phyloP scores from a whole-genome alignment of 1,140 invertebrate genomes.

The Apis mellifera region DNA sequence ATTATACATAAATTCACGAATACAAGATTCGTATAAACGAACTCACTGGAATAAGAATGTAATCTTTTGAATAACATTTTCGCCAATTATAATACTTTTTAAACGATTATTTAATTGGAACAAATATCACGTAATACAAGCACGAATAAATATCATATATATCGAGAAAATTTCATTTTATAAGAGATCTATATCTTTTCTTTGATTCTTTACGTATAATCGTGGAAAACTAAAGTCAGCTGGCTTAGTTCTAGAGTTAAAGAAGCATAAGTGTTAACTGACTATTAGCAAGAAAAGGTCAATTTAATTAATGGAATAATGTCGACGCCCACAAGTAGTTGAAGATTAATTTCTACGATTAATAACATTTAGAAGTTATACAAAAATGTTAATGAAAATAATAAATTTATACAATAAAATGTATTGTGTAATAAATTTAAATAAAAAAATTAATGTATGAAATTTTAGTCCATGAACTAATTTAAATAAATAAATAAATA shows the following conservation, averaged over 20 bases:
- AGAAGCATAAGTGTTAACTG: constrained; percentile 57
- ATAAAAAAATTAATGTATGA: background rate
- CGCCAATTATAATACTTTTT: background rate
- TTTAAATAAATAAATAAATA: constrained; percentile 1
- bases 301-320: constrained; percentile 66
- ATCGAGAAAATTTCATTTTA: constrained; percentile 14
- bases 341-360: constrained; percentile 35
- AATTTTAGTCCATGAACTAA: background rate
- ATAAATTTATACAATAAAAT: background rate
- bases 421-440: background rate
- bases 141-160: background rate
- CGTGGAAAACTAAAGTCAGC: constrained; percentile 58
- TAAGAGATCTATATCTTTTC: constrained; percentile 7
- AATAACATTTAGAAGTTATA: constrained; percentile 29
- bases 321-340: constrained; percentile 60
- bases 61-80: constrained; percentile 61
- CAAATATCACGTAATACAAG: background rate
- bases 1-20: constrained; percentile 19
- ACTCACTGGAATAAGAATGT: constrained; percentile 70
- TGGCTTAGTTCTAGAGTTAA: constrained; percentile 50
- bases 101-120: background rate
- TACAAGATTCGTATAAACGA: constrained; percentile 20
- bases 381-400: background rate
- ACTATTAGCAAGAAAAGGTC: constrained; percentile 67
- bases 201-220: constrained; percentile 21